These are phyloP conservation scores for Probosciger aterrimus DNA, from an alignment of 2,113 vertebrate genomes.

Conservation along the genomic window DNA sequence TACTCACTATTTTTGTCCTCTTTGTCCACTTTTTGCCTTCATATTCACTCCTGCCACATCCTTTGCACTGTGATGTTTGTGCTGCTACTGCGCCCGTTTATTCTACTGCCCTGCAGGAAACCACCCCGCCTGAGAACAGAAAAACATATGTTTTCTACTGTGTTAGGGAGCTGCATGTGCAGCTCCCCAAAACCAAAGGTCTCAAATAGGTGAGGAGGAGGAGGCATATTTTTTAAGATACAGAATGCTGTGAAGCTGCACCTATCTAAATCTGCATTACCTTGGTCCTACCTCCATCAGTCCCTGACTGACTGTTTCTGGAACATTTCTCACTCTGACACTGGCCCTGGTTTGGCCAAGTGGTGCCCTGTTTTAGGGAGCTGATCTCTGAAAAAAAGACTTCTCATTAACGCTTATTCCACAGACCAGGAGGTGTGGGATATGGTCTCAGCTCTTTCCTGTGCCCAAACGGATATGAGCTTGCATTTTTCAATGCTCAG, in stretches of 20 bases:
- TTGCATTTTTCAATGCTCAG: neutral
- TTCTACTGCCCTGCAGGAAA: neutral
- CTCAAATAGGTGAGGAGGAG: neutral
- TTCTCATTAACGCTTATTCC: neutral
- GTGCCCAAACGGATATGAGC: rapidly evolving
- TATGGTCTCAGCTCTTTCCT: neutral
- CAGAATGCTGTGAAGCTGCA: neutral
- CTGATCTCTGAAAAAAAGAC: neutral
- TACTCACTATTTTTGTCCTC: too few species aligned
- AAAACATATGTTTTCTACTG: neutral
- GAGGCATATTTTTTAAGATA: neutral
- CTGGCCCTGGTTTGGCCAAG: neutral
- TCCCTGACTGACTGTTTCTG: neutral
- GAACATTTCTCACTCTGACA: rapidly evolving
- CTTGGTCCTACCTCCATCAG: neutral
- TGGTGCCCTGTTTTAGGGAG: neutral
- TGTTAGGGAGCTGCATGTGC: neutral
- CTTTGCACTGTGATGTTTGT: neutral
- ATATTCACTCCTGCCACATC: neutral
- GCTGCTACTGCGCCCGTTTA: neutral
- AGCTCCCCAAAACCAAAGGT: neutral
- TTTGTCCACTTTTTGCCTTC: too few species aligned
- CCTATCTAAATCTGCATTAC: neutral
- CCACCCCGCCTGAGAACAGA: neutral
- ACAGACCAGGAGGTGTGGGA: neutral